Percentiles rank a stretch among this genome's conserved stretches.
Conservation (phyloP, 2,888 invertebrate species). For the Himalopsyche japonica region DNA sequence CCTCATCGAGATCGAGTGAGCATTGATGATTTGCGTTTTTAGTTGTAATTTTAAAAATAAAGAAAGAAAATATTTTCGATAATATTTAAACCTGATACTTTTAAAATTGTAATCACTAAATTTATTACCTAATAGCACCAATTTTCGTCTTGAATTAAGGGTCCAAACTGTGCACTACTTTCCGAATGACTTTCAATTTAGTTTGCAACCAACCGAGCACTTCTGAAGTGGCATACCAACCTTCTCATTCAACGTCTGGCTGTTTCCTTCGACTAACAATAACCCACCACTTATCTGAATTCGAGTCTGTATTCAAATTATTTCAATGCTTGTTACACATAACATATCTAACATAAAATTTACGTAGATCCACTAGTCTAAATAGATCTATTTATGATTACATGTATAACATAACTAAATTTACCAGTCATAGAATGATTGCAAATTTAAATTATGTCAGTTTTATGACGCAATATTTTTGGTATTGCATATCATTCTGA, state of each 20-base stretch:
- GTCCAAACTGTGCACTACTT: conserved; percentile 39
- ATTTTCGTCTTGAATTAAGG: conserved; percentile 41
- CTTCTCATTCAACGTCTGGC: neutral
- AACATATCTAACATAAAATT: neutral
- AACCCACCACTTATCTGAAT: neutral
- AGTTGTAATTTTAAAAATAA: conserved; percentile 21
- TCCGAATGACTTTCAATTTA: neutral
- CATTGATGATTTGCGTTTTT: conserved; percentile 13
- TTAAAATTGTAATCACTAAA: conserved; percentile 39
- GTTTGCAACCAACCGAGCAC: neutral
- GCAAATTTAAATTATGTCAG: neutral
- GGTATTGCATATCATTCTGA: neutral
- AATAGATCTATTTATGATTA: conserved; percentile 1
- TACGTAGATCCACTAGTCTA: neutral
- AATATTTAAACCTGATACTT: conserved; percentile 40
- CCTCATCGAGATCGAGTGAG: neutral
- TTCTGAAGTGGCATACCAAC: neutral
- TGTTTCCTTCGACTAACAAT: neutral
- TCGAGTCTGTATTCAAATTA: neutral
- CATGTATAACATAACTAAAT: neutral
- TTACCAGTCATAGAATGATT: neutral
- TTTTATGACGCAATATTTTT: neutral
- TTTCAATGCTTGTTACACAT: neutral
- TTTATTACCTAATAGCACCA: conserved; percentile 39
- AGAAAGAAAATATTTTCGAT: conserved; percentile 40